These are phyloP conservation scores for Drosophila rubida DNA, from an alignment of 2,888 invertebrate genomes.

Conservation along the genomic window DNA sequence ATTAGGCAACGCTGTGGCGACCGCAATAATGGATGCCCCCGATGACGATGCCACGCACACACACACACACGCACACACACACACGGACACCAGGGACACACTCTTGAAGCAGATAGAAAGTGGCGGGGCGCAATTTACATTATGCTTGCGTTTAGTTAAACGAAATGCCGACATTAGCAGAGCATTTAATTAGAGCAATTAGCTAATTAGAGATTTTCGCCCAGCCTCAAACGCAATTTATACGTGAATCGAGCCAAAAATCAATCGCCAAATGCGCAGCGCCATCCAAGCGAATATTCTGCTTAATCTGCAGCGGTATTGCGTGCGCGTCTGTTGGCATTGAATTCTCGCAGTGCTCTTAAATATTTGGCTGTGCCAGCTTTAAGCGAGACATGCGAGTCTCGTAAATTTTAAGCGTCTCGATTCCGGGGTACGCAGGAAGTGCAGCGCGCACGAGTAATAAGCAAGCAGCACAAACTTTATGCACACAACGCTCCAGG, in stretches of 20 bases:
- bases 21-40: slow-evolving; percentile 73
- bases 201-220: slow-evolving; percentile 80
- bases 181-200: slow-evolving; percentile 82
- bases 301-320: slow-evolving; percentile 43
- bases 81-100: neutral
- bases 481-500: slow-evolving; percentile 42
- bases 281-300: slow-evolving; percentile 31
- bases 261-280: slow-evolving; percentile 58
- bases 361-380: slow-evolving; percentile 38
- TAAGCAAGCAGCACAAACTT: slow-evolving; percentile 47
- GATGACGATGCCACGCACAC: slow-evolving; percentile 51
- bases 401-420: slow-evolving; percentile 59
- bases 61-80: slow-evolving; percentile 2
- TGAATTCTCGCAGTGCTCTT: neutral
- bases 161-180: slow-evolving; percentile 76
- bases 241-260: slow-evolving; percentile 56
- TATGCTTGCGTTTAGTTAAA: slow-evolving; percentile 71
- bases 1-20: slow-evolving; percentile 63
- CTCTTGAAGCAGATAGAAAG: neutral
- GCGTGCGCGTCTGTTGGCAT: neutral
- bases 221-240: slow-evolving; percentile 43
- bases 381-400: slow-evolving; percentile 33
- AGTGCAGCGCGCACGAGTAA: slow-evolving; percentile 50
- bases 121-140: slow-evolving; percentile 67
- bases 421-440: slow-evolving; percentile 31